Conservation (phyloP, 1,140 invertebrate species). For the Orchestia grillus region DNA sequence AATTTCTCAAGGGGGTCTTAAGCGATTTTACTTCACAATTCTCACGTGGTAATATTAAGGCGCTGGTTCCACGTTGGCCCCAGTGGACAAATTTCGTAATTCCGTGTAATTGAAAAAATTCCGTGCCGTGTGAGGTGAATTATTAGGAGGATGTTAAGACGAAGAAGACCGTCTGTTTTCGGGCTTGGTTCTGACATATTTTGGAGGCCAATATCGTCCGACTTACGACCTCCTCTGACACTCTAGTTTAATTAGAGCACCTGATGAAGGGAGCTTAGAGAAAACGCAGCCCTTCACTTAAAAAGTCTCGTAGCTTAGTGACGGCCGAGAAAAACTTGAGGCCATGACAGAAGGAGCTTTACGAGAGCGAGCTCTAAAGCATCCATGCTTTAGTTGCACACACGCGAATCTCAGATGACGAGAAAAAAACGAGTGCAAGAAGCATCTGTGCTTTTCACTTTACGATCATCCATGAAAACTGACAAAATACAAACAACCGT, state of each 20-base stretch:
- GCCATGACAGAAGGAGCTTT: background rate
- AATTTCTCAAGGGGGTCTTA: background rate
- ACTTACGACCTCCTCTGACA: conserved; percentile 17
- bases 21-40: background rate
- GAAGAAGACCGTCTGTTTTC: conserved; percentile 12
- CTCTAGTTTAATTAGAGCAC: conserved; percentile 55
- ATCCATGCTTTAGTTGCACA: background rate
- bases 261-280: conserved; percentile 32
- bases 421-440: background rate
- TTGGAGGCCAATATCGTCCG: conserved; percentile 28
- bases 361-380: background rate
- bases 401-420: background rate
- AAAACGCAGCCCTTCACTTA: background rate
- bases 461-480: background rate
- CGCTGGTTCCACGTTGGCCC: background rate
- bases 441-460: background rate
- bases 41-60: background rate
- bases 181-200: conserved; percentile 12
- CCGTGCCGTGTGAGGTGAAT: background rate
- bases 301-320: conserved; percentile 4
- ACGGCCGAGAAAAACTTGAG: background rate
- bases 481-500: background rate
- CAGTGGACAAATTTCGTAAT: background rate
- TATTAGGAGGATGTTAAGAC: conserved; percentile 12
- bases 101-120: background rate